phyloP scores from a whole-genome alignment of 2,888 invertebrate genomes.

The Fabriciana adippe region DNA sequence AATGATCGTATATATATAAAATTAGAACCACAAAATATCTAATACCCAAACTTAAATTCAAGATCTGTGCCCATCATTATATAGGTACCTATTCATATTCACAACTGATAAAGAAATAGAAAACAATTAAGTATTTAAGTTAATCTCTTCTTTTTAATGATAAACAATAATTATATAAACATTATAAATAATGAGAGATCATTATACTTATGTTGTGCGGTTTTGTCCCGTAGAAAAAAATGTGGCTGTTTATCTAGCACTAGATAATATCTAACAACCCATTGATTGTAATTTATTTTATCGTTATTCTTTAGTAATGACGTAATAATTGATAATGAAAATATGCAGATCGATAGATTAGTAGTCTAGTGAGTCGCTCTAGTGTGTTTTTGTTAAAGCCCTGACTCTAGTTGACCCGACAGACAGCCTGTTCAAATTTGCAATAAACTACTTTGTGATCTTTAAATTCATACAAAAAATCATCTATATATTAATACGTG shows the following conservation, averaged over 20 bases:
- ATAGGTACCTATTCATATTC: slow-evolving; percentile 2
- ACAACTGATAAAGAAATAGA: background rate
- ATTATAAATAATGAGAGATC: background rate
- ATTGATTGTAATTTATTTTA: slow-evolving; percentile 12
- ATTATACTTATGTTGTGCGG: background rate
- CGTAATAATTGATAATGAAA: background rate
- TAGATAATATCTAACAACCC: slow-evolving; percentile 9
- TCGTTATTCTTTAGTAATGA: slow-evolving; percentile 8
- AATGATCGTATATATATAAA: too few species aligned
- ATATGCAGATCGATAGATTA: background rate
- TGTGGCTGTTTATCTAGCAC: background rate
- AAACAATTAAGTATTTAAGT: background rate
- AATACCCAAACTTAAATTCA: background rate
- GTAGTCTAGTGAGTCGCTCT: too few species aligned
- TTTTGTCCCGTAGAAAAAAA: slow-evolving; percentile 21
- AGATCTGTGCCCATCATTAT: too few species aligned
- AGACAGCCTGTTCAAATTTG: too few species aligned
- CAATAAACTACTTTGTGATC: too few species aligned
- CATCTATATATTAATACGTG: too few species aligned
- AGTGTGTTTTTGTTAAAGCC: too few species aligned
- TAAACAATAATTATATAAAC: background rate
- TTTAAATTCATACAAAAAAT: too few species aligned
- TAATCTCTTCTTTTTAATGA: background rate
- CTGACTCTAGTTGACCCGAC: too few species aligned
- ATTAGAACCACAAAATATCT: too few species aligned